Percentiles rank a stretch among this genome's conserved stretches.
Evolutionary conservation across 2,888 invertebrate species (phyloP).

Genomic region (Pediacus dermestoides): DNA sequence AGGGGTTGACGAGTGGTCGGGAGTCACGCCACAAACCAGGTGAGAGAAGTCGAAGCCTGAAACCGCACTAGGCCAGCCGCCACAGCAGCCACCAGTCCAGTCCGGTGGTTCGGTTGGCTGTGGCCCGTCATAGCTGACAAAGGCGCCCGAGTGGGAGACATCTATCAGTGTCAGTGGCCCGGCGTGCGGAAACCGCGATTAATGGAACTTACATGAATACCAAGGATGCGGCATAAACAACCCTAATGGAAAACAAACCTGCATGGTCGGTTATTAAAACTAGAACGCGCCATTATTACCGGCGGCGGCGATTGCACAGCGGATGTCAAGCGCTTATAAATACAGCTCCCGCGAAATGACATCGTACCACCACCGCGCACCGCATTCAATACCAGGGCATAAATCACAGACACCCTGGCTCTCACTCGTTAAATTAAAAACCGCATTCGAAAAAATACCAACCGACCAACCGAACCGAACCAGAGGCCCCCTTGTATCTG

Average conservation of each 20-base stretch:
- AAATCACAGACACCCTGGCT: constrained; percentile 36
- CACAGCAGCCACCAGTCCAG: neutral
- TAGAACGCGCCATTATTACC: constrained; percentile 32
- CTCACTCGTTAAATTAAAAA: constrained; percentile 40
- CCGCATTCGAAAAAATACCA: constrained; percentile 33
- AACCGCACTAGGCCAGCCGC: too few species aligned
- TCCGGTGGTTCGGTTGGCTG: too few species aligned
- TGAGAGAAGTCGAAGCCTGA: constrained; percentile 4
- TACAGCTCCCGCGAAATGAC: constrained; percentile 23
- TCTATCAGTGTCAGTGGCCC: constrained; percentile 42
- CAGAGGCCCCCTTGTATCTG: constrained; percentile 36
- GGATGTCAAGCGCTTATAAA: constrained; percentile 30
- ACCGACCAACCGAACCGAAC: constrained; percentile 4
- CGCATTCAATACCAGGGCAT: constrained; percentile 38
- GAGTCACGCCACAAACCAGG: constrained; percentile 5
- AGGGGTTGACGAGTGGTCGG: neutral
- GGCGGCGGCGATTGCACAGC: constrained; percentile 23
- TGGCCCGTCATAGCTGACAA: too few species aligned
- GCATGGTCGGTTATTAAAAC: constrained; percentile 35
- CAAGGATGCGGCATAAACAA: constrained; percentile 43
- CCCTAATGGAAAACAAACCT: constrained; percentile 43
- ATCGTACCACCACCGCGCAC: constrained; percentile 12
- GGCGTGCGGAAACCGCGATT: constrained; percentile 41
- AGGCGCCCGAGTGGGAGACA: too few species aligned
- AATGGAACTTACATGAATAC: constrained; percentile 46